Percentiles rank a stretch among this genome's conserved stretches.
Evolutionary conservation across 2,113 vertebrate genomes (phyloP).

Genomic region (Aplodontia rufa): DNA sequence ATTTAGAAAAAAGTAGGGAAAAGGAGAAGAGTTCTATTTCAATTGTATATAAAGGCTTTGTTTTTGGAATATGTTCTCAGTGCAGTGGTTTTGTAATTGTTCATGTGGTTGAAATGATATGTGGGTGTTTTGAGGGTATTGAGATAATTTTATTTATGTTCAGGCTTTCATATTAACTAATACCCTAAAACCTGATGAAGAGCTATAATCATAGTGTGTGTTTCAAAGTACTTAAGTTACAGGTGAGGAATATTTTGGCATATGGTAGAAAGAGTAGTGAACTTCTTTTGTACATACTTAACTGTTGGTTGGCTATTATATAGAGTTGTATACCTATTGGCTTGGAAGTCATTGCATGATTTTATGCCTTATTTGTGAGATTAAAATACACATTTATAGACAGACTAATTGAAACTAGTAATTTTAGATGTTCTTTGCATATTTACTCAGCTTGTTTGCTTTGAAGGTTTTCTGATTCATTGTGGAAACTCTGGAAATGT

Average conservation of each 20-base stretch:
- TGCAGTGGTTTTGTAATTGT: background rate
- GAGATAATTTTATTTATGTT: background rate
- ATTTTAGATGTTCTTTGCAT: conserved; percentile 23
- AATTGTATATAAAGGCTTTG: background rate
- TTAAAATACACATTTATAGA: background rate
- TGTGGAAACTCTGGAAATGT: background rate
- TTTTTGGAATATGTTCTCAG: conserved; percentile 24
- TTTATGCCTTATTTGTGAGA: conserved; percentile 27
- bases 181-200: background rate
- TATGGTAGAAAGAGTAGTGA: conserved; percentile 9
- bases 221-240: background rate
- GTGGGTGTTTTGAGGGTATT: background rate
- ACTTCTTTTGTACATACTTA: background rate
- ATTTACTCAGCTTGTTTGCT: conserved; percentile 31
- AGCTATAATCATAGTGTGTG: background rate
- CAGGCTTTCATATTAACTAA: background rate
- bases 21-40: background rate
- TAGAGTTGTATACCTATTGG: background rate
- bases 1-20: conserved; percentile 2
- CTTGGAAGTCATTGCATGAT: background rate
- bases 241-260: background rate
- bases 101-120: background rate
- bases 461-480: background rate
- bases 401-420: conserved; percentile 32
- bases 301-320: background rate